Percentiles rank a stretch among this genome's conserved stretches.
Evolutionary conservation across 2,888 invertebrate species (phyloP).

Genomic region (Vesta saturnalis): DNA sequence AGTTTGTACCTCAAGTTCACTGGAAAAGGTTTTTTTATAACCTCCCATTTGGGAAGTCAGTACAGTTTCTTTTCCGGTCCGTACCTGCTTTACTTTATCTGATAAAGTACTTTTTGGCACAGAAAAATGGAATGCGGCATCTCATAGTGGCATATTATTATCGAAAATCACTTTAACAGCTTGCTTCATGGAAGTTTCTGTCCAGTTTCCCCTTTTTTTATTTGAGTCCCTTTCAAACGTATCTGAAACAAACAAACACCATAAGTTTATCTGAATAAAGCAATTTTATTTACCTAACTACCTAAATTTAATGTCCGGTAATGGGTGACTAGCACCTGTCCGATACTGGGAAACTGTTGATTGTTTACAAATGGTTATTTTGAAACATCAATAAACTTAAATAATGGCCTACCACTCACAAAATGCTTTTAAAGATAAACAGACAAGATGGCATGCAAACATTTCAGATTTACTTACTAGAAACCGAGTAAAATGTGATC

Average conservation of each 20-base stretch:
- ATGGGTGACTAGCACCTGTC: background rate
- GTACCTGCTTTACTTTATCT: background rate
- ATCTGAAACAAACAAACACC: background rate
- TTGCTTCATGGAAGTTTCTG: background rate
- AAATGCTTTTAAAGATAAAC: too few species aligned
- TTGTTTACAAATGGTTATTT: background rate
- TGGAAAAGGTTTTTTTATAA: background rate
- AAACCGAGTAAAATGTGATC: too few species aligned
- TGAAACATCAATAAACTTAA: background rate
- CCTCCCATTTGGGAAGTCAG: background rate
- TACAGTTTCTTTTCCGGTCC: background rate
- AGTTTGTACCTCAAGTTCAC: background rate
- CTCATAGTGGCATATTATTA: background rate
- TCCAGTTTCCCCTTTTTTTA: background rate
- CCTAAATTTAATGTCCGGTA: constrained; percentile 8
- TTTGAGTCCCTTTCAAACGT: background rate
- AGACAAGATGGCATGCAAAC: too few species aligned
- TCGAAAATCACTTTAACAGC: background rate
- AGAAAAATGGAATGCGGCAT: background rate
- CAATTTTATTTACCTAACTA: too few species aligned
- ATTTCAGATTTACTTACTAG: too few species aligned
- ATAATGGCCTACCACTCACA: too few species aligned
- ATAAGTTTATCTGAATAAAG: background rate
- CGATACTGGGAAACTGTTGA: constrained; percentile 1
- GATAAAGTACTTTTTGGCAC: background rate